These are phyloP conservation scores for Dendronephthya gigantea DNA, from an alignment of 64 coral and sea anemone genomes.

Conservation along the genomic window DNA sequence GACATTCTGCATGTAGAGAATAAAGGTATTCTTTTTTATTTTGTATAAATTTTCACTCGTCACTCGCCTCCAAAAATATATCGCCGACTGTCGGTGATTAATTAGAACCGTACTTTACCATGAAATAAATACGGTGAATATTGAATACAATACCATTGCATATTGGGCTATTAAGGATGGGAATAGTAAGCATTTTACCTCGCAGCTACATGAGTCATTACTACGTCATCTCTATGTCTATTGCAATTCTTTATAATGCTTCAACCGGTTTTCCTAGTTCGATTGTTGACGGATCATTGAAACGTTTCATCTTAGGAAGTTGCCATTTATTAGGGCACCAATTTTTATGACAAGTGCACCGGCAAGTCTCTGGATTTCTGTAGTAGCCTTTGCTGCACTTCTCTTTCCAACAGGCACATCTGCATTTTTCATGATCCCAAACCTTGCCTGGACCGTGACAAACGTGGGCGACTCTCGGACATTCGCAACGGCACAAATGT, in stretches of 20 bases:
- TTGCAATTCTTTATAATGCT: background rate
- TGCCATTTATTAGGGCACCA: background rate
- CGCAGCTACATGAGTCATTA: too few species aligned
- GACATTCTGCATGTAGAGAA: too few species aligned
- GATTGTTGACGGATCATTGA: background rate
- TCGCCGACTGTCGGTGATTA: too few species aligned
- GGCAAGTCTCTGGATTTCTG: background rate
- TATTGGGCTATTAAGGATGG: too few species aligned
- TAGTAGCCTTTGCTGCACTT: background rate
- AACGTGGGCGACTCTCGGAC: background rate
- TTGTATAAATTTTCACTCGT: too few species aligned
- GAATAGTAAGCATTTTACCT: too few species aligned
- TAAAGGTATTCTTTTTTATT: too few species aligned
- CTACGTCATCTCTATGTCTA: too few species aligned
- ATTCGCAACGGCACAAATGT: background rate
- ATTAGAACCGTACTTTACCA: too few species aligned
- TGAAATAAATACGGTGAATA: too few species aligned
- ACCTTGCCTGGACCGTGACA: conserved; percentile 9
- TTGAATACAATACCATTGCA: too few species aligned
- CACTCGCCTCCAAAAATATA: too few species aligned
- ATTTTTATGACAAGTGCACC: background rate
- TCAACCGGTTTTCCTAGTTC: background rate
- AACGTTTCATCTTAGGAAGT: background rate
- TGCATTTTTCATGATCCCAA: background rate
- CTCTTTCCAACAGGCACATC: background rate